Evolutionary conservation across 1,140 invertebrate species (phyloP).

Genomic region (Teleogryllus occipitalis): DNA sequence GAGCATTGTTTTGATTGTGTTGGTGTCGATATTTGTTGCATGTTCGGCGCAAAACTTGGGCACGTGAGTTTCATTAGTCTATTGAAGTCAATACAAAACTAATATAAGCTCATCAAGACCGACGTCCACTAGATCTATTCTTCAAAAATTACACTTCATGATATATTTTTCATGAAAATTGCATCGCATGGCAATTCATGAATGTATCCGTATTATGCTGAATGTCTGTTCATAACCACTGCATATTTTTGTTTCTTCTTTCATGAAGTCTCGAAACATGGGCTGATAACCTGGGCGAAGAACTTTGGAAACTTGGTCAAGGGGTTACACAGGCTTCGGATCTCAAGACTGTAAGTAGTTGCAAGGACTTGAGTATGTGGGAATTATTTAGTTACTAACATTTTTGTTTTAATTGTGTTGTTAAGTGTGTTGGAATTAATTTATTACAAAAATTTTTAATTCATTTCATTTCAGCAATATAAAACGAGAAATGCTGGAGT

Average conservation of each 20-base stretch:
- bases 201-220: too few species aligned
- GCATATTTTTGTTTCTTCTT: not conserved
- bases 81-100: too few species aligned
- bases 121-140: too few species aligned
- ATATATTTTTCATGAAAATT: too few species aligned
- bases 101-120: too few species aligned
- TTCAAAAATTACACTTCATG: too few species aligned
- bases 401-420: not conserved
- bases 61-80: too few species aligned
- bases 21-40: too few species aligned
- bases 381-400: not conserved
- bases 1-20: too few species aligned
- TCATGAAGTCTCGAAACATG: conserved; percentile 17
- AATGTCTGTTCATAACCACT: too few species aligned
- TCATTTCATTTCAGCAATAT: conserved; percentile 10
- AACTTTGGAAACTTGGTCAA: conserved; percentile 50
- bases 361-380: not conserved
- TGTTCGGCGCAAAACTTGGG: too few species aligned
- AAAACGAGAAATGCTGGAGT: conserved; percentile 8
- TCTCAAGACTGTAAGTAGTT: conserved; percentile 43
- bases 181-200: too few species aligned
- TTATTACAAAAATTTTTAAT: not conserved
- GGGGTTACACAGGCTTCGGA: conserved; percentile 49
- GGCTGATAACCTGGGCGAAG: conserved; percentile 30
- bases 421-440: not conserved